phyloP scores from a whole-genome alignment of 2,113 vertebrate genomes.

The Geococcyx californianus region DNA sequence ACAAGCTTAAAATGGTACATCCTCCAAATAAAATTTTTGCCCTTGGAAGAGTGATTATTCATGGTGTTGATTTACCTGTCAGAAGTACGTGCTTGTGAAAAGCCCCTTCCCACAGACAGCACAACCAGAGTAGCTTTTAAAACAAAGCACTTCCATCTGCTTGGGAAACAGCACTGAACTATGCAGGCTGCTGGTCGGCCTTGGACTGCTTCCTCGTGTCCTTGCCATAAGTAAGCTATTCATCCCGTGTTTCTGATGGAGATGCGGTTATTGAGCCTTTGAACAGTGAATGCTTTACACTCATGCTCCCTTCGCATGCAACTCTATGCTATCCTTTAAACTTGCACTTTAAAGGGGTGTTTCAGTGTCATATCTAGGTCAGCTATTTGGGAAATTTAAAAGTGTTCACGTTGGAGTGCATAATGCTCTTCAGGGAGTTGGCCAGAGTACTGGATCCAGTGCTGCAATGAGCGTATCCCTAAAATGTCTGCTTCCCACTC shows the following conservation, averaged over 20 bases:
- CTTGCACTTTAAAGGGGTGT: background rate
- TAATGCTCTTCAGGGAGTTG: background rate
- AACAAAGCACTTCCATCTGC: slow-evolving; percentile 34
- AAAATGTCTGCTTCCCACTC: background rate
- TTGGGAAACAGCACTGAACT: background rate
- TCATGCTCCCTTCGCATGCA: background rate
- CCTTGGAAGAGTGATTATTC: background rate
- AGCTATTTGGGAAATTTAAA: slow-evolving; percentile 7
- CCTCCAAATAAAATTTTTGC: slow-evolving; percentile 1
- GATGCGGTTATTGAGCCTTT: slow-evolving; percentile 33
- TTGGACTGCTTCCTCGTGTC: background rate
- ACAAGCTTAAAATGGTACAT: background rate
- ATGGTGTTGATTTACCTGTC: slow-evolving; percentile 2
- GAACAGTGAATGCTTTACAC: background rate
- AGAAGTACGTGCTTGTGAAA: background rate
- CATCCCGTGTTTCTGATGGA: background rate
- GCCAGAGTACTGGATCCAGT: background rate
- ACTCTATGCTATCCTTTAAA: background rate
- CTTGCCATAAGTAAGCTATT: slow-evolving; percentile 24
- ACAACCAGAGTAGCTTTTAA: background rate
- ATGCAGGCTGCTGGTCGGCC: background rate
- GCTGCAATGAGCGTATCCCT: background rate
- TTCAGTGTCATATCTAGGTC: background rate
- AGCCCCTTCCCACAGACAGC: background rate
- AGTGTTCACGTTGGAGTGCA: background rate